Percentiles rank a stretch among this genome's conserved stretches.
These are phyloP conservation scores for Chaunax sp. DNA, from an alignment of 2,797 vertebrate genomes.

Conservation along the genomic window DNA sequence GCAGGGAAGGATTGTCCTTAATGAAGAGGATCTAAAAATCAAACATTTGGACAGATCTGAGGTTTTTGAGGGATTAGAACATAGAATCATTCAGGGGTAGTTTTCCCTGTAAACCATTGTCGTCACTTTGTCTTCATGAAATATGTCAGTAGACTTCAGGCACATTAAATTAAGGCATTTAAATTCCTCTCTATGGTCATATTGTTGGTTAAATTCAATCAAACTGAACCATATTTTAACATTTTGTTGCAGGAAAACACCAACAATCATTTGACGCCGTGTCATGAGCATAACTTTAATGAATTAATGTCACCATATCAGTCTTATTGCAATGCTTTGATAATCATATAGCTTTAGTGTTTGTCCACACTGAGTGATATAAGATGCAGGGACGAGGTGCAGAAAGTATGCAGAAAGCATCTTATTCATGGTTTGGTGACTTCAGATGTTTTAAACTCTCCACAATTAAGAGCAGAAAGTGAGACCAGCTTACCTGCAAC, in stretches of 20 bases:
- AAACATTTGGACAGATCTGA: no score
- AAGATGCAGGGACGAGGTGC: background rate
- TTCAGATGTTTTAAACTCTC: background rate
- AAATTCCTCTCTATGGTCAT: background rate
- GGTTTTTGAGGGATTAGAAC: background rate
- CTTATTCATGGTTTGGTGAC: background rate
- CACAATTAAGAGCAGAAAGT: conserved; percentile 25
- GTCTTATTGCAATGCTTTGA: background rate
- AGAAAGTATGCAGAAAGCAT: background rate
- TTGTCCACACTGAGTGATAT: background rate
- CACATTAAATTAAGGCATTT: no score
- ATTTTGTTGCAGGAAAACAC: background rate
- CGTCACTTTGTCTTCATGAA: background rate
- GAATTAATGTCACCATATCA: background rate
- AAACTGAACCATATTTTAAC: no score
- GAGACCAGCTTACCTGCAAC: background rate
- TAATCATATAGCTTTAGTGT: background rate
- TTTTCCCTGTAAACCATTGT: background rate
- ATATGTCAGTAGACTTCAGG: background rate
- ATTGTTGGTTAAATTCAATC: background rate
- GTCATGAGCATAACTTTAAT: background rate
- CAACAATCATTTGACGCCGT: background rate
- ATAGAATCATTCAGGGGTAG: background rate
- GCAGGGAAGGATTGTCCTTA: no score
- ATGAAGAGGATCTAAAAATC: no score